A percentile compares a stretch with the other conserved stretches of the same genome.
Evolutionary conservation across 1,140 invertebrate genomes (phyloP).

Genomic region (Drosophila bipectinata): DNA sequence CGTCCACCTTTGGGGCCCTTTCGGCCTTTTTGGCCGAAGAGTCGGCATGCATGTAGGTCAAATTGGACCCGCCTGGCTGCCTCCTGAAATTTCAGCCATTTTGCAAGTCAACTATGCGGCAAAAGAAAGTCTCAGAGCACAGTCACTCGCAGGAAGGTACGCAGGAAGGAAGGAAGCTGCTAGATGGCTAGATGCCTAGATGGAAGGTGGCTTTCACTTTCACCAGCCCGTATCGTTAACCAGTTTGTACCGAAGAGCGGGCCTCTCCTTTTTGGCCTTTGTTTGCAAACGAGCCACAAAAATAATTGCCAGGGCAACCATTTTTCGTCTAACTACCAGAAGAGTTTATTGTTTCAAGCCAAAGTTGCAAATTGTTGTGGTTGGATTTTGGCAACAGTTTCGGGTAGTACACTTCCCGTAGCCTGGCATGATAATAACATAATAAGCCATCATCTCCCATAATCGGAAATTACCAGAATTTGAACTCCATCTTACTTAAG

Average conservation of each 20-base stretch:
- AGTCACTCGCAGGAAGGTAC: neutral
- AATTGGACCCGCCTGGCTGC: constrained; percentile 59
- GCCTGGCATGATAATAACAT: constrained; percentile 17
- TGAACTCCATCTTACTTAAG: neutral
- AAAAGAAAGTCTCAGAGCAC: constrained; percentile 31
- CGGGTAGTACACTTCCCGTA: constrained; percentile 19
- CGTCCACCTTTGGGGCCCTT: constrained; percentile 7
- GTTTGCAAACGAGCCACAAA: constrained; percentile 44
- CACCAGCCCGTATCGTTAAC: constrained; percentile 14
- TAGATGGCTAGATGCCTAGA: constrained; percentile 31
- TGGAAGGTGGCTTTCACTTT: constrained; percentile 41
- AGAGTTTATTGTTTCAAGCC: constrained; percentile 32
- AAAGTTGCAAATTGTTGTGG: constrained; percentile 16
- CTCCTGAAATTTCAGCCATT: constrained; percentile 61
- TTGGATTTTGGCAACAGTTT: constrained; percentile 29
- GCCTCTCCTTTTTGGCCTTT: constrained; percentile 24
- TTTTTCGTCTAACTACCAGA: constrained; percentile 9
- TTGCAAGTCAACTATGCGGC: constrained; percentile 69
- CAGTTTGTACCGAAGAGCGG: constrained; percentile 8
- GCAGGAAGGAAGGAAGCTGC: constrained; percentile 28
- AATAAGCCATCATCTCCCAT: constrained; percentile 35
- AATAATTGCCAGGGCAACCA: constrained; percentile 65
- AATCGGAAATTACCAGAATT: constrained; percentile 7
- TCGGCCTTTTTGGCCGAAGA: constrained; percentile 17
- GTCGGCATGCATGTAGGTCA: constrained; percentile 64